Conservation (phyloP, 1,140 invertebrate genomes). For the Ceratina australensis region DNA sequence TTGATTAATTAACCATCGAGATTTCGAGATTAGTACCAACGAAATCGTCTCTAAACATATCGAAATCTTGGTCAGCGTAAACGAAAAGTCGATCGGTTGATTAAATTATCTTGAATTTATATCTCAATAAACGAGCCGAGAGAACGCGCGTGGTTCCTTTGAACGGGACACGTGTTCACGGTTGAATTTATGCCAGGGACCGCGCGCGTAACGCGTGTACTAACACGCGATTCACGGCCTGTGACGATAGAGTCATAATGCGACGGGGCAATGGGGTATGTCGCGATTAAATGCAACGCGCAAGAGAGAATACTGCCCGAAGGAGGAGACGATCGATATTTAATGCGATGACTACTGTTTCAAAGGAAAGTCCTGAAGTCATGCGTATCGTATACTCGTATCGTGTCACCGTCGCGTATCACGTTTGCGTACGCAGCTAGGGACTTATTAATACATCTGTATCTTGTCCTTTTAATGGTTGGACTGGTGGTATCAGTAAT, state of each 20-base stretch:
- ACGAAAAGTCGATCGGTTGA: too few relatives aligned
- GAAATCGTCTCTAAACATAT: too few relatives aligned
- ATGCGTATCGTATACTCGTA: too few relatives aligned
- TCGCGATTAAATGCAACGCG: conserved; percentile 55
- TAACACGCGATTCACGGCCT: conserved; percentile 14
- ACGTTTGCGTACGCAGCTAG: too few relatives aligned
- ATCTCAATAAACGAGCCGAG: conserved; percentile 17
- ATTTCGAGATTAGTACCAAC: too few relatives aligned
- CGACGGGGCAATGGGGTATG: conserved; percentile 53
- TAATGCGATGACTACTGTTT: neutral
- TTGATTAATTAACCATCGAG: too few relatives aligned
- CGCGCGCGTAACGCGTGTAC: neutral
- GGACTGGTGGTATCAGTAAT: too few relatives aligned
- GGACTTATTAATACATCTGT: too few relatives aligned
- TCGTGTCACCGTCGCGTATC: too few relatives aligned
- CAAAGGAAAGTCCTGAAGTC: too few relatives aligned
- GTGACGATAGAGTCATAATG: conserved; percentile 50
- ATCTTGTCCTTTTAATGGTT: too few relatives aligned
- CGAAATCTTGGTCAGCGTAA: too few relatives aligned
- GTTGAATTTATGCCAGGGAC: conserved; percentile 50
- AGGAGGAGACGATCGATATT: conserved; percentile 11
- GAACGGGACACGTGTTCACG: conserved; percentile 11
- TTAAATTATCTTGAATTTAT: conserved; percentile 43
- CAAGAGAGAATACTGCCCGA: neutral
- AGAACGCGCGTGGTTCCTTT: conserved; percentile 14